A percentile compares a stretch with the other conserved stretches of the same genome.
These are phyloP conservation scores for Plestiodon gilberti DNA, from an alignment of 2,113 vertebrate species.

Conservation along the genomic window DNA sequence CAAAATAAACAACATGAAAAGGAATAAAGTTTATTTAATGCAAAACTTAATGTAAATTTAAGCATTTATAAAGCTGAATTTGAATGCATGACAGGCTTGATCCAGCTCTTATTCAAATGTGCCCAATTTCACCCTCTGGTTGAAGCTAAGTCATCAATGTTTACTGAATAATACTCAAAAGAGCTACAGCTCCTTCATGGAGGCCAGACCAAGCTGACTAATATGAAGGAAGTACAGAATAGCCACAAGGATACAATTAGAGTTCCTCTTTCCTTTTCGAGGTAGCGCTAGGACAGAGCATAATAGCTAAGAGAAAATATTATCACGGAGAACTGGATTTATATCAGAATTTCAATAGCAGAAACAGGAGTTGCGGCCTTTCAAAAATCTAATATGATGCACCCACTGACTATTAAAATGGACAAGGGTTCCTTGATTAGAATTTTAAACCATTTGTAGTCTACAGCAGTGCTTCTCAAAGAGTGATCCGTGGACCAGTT, in stretches of 20 bases:
- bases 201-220: not conserved
- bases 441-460: no score
- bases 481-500: no score
- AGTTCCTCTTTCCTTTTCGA: not conserved
- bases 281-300: not conserved
- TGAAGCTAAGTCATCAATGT: not conserved
- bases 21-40: not conserved
- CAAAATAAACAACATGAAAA: not conserved
- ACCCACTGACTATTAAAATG: not conserved
- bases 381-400: not conserved
- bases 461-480: no score
- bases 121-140: not conserved
- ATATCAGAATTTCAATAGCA: not conserved
- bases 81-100: not conserved
- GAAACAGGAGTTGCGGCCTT: not conserved
- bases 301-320: not conserved
- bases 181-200: not conserved
- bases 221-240: not conserved
- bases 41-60: not conserved
- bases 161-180: not conserved
- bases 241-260: not conserved
- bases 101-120: not conserved
- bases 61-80: not conserved
- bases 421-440: no score
- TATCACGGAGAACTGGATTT: not conserved